Conservation (phyloP, 1,140 invertebrate genomes). For the Marisa cornuarietis region DNA sequence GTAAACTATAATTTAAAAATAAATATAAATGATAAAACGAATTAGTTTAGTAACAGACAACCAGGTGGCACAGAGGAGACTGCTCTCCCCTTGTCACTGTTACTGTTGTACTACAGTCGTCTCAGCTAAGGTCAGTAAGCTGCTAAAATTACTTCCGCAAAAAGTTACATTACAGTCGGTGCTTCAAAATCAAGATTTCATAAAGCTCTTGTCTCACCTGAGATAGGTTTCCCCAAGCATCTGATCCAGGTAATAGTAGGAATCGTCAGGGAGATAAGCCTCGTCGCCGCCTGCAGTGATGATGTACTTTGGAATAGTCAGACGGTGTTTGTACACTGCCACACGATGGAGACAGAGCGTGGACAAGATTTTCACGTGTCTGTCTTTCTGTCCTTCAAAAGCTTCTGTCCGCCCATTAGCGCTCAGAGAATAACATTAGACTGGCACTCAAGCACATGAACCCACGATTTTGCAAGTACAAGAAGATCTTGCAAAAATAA, state of each 20-base stretch:
- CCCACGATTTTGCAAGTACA: background rate
- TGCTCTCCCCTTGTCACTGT: too few species aligned
- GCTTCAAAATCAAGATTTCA: background rate
- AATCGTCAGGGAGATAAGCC: conserved; percentile 59
- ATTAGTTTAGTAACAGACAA: too few species aligned
- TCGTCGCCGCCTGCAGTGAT: conserved; percentile 58
- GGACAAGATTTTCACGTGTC: background rate
- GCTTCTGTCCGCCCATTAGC: background rate
- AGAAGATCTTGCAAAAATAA: too few species aligned
- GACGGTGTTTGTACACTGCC: conserved; percentile 55
- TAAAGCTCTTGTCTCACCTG: conserved; percentile 28
- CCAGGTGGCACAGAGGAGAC: too few species aligned
- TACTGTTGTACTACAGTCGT: too few species aligned
- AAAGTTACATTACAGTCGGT: background rate
- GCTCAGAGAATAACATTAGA: too few species aligned
- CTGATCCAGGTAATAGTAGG: conserved; percentile 50
- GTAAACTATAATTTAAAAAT: too few species aligned
- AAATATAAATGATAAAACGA: too few species aligned
- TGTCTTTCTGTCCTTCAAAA: background rate
- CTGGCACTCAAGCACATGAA: background rate
- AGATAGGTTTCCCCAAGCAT: conserved; percentile 46
- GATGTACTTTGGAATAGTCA: conserved; percentile 52
- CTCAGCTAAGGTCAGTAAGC: background rate
- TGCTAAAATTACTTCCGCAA: background rate
- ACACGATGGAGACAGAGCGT: background rate